A percentile compares a stretch with the other conserved stretches of the same genome.
These are phyloP conservation scores for Siphamia tubifer DNA, from an alignment of 2,113 vertebrate genomes.

Conservation along the genomic window DNA sequence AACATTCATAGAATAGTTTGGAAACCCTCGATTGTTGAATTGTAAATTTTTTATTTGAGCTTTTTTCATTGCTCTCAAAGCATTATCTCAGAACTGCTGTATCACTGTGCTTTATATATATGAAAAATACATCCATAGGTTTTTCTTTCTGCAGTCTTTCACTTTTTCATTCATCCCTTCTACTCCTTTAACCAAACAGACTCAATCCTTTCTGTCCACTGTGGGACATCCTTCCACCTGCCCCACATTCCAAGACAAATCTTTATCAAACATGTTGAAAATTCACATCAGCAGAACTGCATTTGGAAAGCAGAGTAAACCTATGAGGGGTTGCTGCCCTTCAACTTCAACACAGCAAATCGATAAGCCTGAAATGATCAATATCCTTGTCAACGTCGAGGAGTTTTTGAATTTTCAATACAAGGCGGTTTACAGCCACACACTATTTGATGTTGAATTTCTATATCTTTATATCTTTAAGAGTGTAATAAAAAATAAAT, in stretches of 20 bases:
- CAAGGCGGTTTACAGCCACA: neutral
- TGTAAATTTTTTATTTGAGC: too few species aligned
- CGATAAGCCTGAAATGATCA: neutral
- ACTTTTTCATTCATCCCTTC: neutral
- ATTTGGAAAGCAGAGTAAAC: too few species aligned
- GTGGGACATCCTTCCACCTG: constrained; percentile 15
- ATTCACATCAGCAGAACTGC: too few species aligned
- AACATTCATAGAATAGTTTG: too few species aligned
- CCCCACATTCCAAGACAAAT: too few species aligned
- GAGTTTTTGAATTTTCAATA: neutral
- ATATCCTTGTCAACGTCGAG: neutral
- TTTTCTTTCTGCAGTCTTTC: neutral
- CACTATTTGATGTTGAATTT: neutral
- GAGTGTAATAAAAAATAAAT: neutral
- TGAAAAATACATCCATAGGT: constrained; percentile 5
- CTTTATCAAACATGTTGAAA: too few species aligned
- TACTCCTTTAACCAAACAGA: constrained; percentile 46
- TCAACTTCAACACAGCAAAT: too few species aligned
- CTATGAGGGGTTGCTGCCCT: too few species aligned
- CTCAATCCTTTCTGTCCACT: constrained; percentile 28
- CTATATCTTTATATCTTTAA: neutral
- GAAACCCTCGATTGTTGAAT: too few species aligned
- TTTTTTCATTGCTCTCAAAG: too few species aligned
- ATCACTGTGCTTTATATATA: too few species aligned
- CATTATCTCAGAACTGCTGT: too few species aligned